Base-by-base conservation (phyloP, 2,113 vertebrate species). In the Henicopernis longicauda region DNA sequence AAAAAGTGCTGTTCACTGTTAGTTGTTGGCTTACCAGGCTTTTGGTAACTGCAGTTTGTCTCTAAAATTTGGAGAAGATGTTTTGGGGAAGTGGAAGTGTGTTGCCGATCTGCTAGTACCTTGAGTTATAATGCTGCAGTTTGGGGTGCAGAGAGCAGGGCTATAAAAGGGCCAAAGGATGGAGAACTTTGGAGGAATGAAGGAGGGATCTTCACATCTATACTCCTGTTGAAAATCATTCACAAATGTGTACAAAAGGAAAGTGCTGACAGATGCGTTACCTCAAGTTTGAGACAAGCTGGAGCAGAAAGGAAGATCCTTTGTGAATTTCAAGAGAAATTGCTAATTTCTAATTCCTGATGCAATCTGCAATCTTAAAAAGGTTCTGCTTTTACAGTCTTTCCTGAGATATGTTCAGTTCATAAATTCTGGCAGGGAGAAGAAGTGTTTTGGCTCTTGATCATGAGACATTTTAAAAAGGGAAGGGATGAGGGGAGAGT, bases 371-470 rank as follows among this genome's bases (percentile, higher is more conserved):
- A 91, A 1, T 70, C 34, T 92, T 95, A 71, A 62, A 91, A 90
- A 85, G 26, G 27, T 74, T 91, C 84, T 89, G 55, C 59, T 95
- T 96, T 90, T 95, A 40, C 72, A 78, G 44, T 59, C 77, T 76
- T 95, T 32, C 47, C 69, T 89, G 86, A 91, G 86, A 36, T 80
- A 55, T 22, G 88, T 83, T 94, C 80, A 70, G 67, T 89, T 94
- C 55, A 63, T 90, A 36, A 66, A 92, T 93, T 77, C 92, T 96
- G 97, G 72, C 95, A 95, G 63, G 85, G 80, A 92, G 85, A 95
- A 89, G 94, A 96, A 95, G 81, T 86, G 76, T 89, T 97, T 96
- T 97, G 92, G 95, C 93, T 97, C 92, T 95, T 95, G 96, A 96
- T 95, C 90, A 84, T 95, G 76, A 95, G 72, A n/a, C 63, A 49